phyloP scores from a whole-genome alignment of 2,113 vertebrate genomes.

The Pan troglodytes region DNA sequence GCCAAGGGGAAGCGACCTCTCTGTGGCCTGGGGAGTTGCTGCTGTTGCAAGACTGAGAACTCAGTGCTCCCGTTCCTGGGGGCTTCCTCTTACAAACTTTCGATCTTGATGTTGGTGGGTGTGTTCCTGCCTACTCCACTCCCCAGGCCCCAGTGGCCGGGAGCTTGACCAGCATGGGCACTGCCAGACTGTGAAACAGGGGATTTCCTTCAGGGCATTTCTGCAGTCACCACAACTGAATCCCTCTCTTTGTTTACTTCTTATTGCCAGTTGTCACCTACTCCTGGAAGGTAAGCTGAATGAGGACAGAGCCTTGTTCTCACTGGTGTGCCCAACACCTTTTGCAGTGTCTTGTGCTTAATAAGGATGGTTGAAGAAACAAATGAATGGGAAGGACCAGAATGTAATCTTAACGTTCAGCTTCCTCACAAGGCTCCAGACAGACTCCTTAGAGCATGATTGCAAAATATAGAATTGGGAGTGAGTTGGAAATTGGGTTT shows the following conservation, averaged over 20 bases:
- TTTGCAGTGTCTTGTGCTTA: accelerated
- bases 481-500: neutral
- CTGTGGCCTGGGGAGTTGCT: neutral
- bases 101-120: neutral
- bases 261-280: neutral
- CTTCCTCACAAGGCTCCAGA: neutral
- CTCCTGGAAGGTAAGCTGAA: neutral
- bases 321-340: accelerated
- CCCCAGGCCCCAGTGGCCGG: neutral
- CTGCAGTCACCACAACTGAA: accelerated
- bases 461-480: neutral
- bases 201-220: neutral
- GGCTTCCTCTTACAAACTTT: neutral
- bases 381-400: neutral
- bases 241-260: neutral
- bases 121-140: neutral
- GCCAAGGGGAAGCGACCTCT: neutral
- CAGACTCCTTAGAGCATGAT: neutral
- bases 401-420: neutral
- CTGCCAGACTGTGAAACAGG: neutral
- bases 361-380: neutral
- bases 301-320: neutral
- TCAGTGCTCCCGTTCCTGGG: accelerated
- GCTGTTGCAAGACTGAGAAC: neutral
- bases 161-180: neutral